A percentile compares a stretch with the other conserved stretches of the same genome.
These are phyloP conservation scores for Glyphotaelius pellucidus DNA, from an alignment of 2,888 invertebrate species.

Conservation along the genomic window DNA sequence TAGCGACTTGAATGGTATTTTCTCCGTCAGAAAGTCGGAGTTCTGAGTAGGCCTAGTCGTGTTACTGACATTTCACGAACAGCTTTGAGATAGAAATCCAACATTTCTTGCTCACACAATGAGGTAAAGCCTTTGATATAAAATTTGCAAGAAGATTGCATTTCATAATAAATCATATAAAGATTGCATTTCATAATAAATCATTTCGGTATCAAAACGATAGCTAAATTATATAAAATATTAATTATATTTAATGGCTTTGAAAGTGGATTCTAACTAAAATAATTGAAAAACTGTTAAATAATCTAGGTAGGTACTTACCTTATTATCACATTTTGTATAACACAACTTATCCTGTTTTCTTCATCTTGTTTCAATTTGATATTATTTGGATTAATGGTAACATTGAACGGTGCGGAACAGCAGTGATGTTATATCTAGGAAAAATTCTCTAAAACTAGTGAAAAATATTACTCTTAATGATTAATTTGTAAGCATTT, in stretches of 20 bases:
- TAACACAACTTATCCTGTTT: not conserved
- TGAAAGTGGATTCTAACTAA: not conserved
- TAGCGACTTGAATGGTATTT: not conserved
- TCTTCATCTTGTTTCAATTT: not conserved
- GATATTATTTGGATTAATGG: not conserved
- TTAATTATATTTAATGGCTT: too few relatives aligned
- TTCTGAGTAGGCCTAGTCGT: not conserved
- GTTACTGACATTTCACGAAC: conserved; percentile 39
- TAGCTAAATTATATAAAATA: too few relatives aligned
- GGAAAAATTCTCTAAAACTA: not conserved
- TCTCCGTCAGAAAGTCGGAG: not conserved
- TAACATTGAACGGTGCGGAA: not conserved
- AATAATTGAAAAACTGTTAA: not conserved
- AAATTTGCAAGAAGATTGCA: not conserved
- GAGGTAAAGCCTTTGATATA: not conserved
- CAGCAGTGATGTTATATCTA: not conserved
- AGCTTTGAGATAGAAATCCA: conserved; percentile 15
- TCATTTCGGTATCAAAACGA: not conserved
- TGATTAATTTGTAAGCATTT: not conserved
- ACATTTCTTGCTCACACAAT: conserved; percentile 14
- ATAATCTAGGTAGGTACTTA: too few relatives aligned
- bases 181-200: not conserved
- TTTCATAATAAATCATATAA: not conserved
- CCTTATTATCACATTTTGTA: not conserved
- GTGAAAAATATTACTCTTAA: not conserved